Evolutionary conservation across 2,888 invertebrate genomes (phyloP).

Genomic region (Mythimna impura): DNA sequence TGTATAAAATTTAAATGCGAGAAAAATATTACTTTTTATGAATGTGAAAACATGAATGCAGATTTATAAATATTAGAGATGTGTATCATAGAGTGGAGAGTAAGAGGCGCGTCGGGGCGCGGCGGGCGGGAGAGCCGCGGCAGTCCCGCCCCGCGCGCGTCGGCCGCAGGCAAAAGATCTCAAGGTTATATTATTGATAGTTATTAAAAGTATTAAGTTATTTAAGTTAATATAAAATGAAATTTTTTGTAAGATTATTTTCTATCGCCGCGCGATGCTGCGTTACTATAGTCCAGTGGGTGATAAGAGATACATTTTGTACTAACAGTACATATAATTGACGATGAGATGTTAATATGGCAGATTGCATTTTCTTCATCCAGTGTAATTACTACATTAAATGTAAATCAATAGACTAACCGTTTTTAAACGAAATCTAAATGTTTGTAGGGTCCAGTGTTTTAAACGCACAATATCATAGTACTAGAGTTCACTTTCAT

Average conservation of each 20-base stretch:
- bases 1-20: conserved; percentile 88
- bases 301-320: conserved; percentile 74
- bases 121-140: conserved; percentile 54
- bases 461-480: conserved; percentile 90
- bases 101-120: conserved; percentile 74
- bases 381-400: conserved; percentile 87
- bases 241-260: conserved; percentile 89
- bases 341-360: conserved; percentile 76
- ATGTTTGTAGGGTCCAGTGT: conserved; percentile 91
- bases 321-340: conserved; percentile 78
- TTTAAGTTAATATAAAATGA: conserved; percentile 90
- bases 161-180: conserved; percentile 86
- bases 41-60: conserved; percentile 85
- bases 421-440: conserved; percentile 89
- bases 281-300: conserved; percentile 81
- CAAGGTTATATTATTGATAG: conserved; percentile 89
- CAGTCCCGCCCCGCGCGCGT: conserved; percentile 61
- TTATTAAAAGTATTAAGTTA: conserved; percentile 90
- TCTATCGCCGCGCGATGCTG: conserved; percentile 80
- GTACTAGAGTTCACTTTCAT: conserved; percentile 88
- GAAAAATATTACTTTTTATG: conserved; percentile 86
- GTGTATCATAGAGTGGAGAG: conserved; percentile 77
- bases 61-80: conserved; percentile 79
- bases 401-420: conserved; percentile 88
- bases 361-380: conserved; percentile 87